These are phyloP conservation scores for Melinaea menophilus DNA, from an alignment of 2,888 invertebrate genomes.

Conservation along the genomic window DNA sequence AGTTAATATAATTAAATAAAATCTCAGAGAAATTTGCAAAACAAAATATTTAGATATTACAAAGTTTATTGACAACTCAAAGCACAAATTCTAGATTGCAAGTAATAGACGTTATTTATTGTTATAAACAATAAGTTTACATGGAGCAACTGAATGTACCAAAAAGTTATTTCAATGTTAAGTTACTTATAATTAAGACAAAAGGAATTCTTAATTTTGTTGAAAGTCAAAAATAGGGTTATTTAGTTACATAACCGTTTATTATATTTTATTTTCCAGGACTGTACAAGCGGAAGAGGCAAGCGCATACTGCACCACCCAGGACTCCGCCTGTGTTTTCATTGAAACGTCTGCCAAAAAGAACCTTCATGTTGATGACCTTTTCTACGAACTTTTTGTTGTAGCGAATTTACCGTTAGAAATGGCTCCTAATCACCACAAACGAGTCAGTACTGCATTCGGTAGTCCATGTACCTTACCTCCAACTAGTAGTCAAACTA, in stretches of 20 bases:
- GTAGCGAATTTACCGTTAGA: slow-evolving; percentile 90
- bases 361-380: slow-evolving; percentile 88
- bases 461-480: slow-evolving; percentile 87
- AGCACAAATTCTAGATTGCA: too few relatives aligned
- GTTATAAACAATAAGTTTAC: too few relatives aligned
- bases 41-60: too few relatives aligned
- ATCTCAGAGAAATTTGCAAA: too few relatives aligned
- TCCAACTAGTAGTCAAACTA: slow-evolving; percentile 81
- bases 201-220: too few relatives aligned
- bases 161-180: too few relatives aligned
- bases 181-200: too few relatives aligned
- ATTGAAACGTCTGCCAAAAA: slow-evolving; percentile 91
- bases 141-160: too few relatives aligned
- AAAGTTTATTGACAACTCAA: too few relatives aligned
- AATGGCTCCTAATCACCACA: slow-evolving; percentile 93
- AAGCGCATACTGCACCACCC: slow-evolving; percentile 85
- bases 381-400: slow-evolving; percentile 90
- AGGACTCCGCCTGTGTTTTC: slow-evolving; percentile 87
- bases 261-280: slow-evolving; percentile 57
- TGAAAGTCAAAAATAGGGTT: too few relatives aligned
- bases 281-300: slow-evolving; percentile 88
- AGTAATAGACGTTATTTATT: too few relatives aligned
- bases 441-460: slow-evolving; percentile 86
- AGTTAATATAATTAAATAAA: too few relatives aligned
- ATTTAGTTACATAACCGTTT: neutral